Evolutionary conservation across 2,888 invertebrate species (phyloP).

Genomic region (Leptopilina syphax): DNA sequence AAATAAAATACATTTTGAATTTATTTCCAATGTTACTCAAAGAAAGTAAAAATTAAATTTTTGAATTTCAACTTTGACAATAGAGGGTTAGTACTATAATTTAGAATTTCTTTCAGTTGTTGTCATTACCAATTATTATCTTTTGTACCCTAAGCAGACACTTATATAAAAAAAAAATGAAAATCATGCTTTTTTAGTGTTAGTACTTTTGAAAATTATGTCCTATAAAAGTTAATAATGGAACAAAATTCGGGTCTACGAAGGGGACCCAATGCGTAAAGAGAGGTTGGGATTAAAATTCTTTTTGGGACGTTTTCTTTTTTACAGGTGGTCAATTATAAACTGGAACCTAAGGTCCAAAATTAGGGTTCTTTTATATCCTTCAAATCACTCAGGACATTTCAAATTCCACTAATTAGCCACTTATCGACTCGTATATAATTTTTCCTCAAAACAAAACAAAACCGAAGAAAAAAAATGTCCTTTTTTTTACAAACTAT

Average conservation of each 20-base stretch:
- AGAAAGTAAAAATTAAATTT: too few relatives aligned
- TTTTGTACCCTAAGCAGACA: background rate
- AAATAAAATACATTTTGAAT: too few relatives aligned
- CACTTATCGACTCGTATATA: conserved; percentile 35
- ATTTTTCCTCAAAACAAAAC: background rate
- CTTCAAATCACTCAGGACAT: conserved; percentile 41
- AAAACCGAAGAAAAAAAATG: background rate
- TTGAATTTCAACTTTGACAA: too few relatives aligned
- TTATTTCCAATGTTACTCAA: too few relatives aligned
- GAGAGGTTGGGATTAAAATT: conserved; percentile 46
- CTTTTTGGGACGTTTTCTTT: conserved; percentile 42
- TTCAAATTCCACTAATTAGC: conserved; percentile 48
- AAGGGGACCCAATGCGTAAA: conserved; percentile 46
- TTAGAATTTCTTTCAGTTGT: background rate
- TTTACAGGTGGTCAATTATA: conserved; percentile 54
- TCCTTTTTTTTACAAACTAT: background rate
- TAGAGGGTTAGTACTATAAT: too few relatives aligned
- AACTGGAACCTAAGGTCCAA: conserved; percentile 46
- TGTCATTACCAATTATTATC: conserved; percentile 6
- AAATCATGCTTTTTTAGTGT: background rate
- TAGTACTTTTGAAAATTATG: conserved; percentile 10
- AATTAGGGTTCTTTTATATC: conserved; percentile 43
- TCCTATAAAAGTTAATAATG: conserved; percentile 9
- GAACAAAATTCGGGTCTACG: conserved; percentile 46
- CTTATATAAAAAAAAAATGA: background rate